These are phyloP conservation scores for Galeopsomyia nigrocyanea DNA, from an alignment of 2,888 invertebrate species.

Conservation along the genomic window DNA sequence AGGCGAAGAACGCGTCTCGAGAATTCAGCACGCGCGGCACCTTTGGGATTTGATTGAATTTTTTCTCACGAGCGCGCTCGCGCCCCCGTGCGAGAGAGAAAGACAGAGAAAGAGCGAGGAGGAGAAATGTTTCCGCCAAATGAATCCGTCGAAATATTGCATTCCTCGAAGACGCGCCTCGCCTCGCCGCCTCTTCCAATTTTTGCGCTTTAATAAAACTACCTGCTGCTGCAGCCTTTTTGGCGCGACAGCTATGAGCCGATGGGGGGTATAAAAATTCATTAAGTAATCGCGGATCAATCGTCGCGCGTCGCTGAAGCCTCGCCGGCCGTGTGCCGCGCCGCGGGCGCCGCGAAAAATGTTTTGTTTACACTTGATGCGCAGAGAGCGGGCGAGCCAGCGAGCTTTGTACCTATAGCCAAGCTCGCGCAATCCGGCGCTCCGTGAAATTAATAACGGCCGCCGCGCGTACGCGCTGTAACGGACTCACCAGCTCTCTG, in stretches of 20 bases:
- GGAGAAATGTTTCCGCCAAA: slow-evolving; percentile 69
- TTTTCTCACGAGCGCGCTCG: slow-evolving; percentile 57
- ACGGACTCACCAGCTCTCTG: too few relatives aligned
- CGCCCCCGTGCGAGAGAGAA: not conserved
- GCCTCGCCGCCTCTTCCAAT: slow-evolving; percentile 57
- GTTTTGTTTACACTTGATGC: too few relatives aligned
- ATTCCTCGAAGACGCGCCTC: slow-evolving; percentile 66
- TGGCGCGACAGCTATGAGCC: slow-evolving; percentile 36
- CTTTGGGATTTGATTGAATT: slow-evolving; percentile 66
- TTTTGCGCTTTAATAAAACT: slow-evolving; percentile 68
- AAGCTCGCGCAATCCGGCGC: too few relatives aligned
- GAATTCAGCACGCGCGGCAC: slow-evolving; percentile 33
- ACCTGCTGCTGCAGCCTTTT: slow-evolving; percentile 16
- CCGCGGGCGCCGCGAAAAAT: too few relatives aligned
- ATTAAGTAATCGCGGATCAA: too few relatives aligned
- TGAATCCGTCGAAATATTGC: slow-evolving; percentile 70
- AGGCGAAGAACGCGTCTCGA: not conserved
- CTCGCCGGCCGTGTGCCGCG: too few relatives aligned
- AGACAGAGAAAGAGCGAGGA: slow-evolving; percentile 44
- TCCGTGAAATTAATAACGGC: too few relatives aligned
- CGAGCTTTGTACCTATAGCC: too few relatives aligned
- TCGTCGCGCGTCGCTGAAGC: too few relatives aligned
- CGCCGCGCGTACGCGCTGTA: too few relatives aligned
- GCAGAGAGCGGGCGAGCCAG: too few relatives aligned
- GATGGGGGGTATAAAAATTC: slow-evolving; percentile 28